These are phyloP conservation scores for Tuberolachnus salignus DNA, from an alignment of 2,888 invertebrate genomes.

Conservation along the genomic window DNA sequence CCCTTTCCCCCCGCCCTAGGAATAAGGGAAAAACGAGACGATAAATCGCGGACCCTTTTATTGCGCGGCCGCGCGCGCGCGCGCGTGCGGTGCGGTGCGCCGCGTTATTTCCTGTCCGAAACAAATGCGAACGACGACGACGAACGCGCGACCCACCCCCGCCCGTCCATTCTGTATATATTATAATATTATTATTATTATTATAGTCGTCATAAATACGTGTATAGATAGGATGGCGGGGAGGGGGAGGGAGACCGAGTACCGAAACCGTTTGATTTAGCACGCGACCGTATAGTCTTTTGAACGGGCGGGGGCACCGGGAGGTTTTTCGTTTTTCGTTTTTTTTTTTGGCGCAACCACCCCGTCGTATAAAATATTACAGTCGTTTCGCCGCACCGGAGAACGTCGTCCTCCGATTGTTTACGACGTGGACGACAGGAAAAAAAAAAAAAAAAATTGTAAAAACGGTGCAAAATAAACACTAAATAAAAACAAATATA, in stretches of 20 bases:
- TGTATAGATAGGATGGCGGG: too few species aligned
- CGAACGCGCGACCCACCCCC: neutral
- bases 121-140: conserved; percentile 1
- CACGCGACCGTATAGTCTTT: neutral
- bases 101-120: conserved; percentile 48
- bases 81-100: neutral
- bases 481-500: too few species aligned
- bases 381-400: too few species aligned
- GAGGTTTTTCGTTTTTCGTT: neutral
- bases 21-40: conserved; percentile 17
- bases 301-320: neutral
- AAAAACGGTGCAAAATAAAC: too few species aligned
- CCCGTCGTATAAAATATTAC: too few species aligned
- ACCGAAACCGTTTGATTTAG: conserved; percentile 21
- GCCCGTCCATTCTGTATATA: too few species aligned
- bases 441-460: too few species aligned
- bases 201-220: neutral
- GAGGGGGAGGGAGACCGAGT: neutral
- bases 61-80: neutral
- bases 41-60: conserved; percentile 27
- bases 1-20: too few species aligned
- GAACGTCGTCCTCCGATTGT: too few species aligned
- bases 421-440: too few species aligned
- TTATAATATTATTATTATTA: too few species aligned
- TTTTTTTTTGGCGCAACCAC: too few species aligned